A percentile compares a stretch with the other conserved stretches of the same genome.
phyloP scores from a whole-genome alignment of 2,888 invertebrate species.

The Apamea epomidion region DNA sequence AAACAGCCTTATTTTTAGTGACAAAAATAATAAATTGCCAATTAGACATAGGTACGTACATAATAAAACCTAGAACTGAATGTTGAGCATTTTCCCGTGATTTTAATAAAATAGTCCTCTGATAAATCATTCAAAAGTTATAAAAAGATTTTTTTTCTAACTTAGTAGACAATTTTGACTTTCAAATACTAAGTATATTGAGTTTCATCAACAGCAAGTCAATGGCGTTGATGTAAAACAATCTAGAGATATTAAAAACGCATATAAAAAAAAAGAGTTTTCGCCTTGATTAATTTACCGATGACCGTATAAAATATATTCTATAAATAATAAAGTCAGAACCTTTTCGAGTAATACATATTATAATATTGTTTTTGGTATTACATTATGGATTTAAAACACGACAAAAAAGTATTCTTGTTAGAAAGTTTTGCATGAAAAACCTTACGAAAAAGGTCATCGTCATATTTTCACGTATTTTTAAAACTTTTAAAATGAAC shows the following conservation, averaged over 20 bases:
- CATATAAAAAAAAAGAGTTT: too few relatives aligned
- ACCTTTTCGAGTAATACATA: not conserved
- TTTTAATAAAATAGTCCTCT: slow-evolving; percentile 1
- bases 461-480: not conserved
- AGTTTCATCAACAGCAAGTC: not conserved
- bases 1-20: not conserved
- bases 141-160: not conserved
- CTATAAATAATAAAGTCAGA: not conserved
- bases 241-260: not conserved
- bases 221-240: not conserved
- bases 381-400: not conserved
- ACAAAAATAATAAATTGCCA: not conserved
- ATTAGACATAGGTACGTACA: not conserved
- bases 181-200: not conserved
- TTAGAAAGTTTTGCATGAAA: not conserved
- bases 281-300: not conserved
- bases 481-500: not conserved
- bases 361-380: not conserved
- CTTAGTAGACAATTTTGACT: not conserved
- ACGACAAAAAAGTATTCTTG: not conserved
- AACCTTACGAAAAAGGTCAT: not conserved
- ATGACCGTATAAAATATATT: not conserved
- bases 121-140: not conserved
- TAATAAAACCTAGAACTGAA: not conserved
- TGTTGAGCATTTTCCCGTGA: not conserved